Conservation (phyloP, 2,888 invertebrate species). For the Lasiommata megera region DNA sequence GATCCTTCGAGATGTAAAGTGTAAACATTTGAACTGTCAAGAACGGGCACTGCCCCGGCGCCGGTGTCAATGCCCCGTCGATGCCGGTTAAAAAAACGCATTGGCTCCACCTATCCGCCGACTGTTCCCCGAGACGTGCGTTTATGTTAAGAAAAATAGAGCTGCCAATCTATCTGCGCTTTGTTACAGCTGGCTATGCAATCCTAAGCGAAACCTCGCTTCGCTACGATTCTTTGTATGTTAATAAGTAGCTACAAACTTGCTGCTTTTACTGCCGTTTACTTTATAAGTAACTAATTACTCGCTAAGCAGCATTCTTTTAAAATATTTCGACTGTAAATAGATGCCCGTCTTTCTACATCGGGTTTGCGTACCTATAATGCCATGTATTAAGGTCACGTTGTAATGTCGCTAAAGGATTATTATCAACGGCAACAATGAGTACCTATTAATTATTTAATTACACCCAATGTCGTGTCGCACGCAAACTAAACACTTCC, state of each 20-base stretch:
- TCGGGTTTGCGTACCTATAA: background rate
- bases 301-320: background rate
- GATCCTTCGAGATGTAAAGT: conserved; percentile 69
- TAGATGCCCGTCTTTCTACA: background rate
- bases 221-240: conserved; percentile 6
- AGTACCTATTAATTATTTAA: conserved; percentile 34
- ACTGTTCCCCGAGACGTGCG: conserved; percentile 52
- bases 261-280: background rate
- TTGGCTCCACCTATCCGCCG: conserved; percentile 66
- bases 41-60: conserved; percentile 78
- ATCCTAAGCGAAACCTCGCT: background rate
- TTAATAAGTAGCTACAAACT: background rate
- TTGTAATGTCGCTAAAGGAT: conserved; percentile 14
- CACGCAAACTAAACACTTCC: conserved; percentile 66
- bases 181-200: conserved; percentile 9
- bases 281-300: background rate
- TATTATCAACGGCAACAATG: conserved; percentile 20
- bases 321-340: background rate
- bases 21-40: conserved; percentile 81
- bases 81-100: conserved; percentile 77
- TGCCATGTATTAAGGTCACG: background rate
- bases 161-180: conserved; percentile 17
- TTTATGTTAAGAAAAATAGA: conserved; percentile 48
- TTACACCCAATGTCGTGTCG: conserved; percentile 58
- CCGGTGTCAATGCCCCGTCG: conserved; percentile 75